Conservation (phyloP, 2,113 vertebrate genomes). For the Brachypodius melanocephalos region DNA sequence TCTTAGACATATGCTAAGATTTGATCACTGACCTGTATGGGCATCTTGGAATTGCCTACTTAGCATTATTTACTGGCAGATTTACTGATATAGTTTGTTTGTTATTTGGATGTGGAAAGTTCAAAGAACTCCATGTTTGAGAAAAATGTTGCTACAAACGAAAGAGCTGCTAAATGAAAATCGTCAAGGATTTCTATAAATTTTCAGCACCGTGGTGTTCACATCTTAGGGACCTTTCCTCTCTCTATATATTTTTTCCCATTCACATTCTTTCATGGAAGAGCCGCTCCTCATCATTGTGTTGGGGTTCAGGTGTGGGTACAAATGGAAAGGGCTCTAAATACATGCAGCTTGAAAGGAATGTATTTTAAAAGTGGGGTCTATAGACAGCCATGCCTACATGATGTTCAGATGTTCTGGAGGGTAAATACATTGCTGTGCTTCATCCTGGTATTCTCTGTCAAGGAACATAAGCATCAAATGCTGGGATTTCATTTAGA, state of each 20-base stretch:
- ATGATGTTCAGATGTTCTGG: not conserved
- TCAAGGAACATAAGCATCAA: not conserved
- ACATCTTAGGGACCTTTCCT: not conserved
- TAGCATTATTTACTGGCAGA: not conserved
- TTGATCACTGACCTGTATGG: not conserved
- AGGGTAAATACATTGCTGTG: not conserved
- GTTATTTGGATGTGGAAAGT: not conserved
- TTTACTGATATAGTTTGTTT: not conserved
- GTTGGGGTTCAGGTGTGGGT: not conserved
- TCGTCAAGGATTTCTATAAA: not conserved
- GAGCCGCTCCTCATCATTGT: not conserved
- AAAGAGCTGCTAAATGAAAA: not conserved
- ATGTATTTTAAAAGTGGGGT: not conserved
- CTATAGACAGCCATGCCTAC: not conserved
- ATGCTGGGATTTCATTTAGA: slow-evolving; percentile 36
- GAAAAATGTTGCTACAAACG: not conserved
- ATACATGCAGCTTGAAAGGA: not conserved
- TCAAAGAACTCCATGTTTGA: not conserved
- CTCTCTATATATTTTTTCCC: not conserved
- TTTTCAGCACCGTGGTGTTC: not conserved
- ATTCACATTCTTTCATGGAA: not conserved
- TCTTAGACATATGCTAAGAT: not conserved
- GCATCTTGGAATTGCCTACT: not conserved
- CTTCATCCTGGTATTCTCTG: not conserved
- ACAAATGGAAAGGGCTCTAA: not conserved